These are phyloP conservation scores for Neria commutata DNA, from an alignment of 2,888 invertebrate genomes.

Conservation along the genomic window DNA sequence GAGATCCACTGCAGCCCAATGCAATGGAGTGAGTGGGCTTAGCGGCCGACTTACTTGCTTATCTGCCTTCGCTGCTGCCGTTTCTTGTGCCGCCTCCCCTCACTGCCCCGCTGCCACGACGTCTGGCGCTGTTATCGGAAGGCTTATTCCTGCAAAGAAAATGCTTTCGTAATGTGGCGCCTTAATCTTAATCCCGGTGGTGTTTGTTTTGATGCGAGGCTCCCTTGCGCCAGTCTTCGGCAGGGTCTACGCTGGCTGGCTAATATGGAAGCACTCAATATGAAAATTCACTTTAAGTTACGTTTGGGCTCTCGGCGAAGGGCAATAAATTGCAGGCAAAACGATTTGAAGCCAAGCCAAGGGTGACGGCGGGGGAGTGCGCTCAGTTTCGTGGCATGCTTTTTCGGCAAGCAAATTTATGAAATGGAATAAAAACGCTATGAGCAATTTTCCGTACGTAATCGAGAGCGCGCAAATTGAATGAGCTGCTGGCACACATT, in stretches of 20 bases:
- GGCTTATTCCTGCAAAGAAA: not conserved
- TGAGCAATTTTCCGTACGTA: too few relatives aligned
- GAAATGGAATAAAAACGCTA: too few relatives aligned
- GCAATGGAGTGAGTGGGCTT: not conserved
- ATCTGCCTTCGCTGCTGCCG: not conserved
- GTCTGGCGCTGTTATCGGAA: not conserved
- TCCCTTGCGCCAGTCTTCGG: not conserved
- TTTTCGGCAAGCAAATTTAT: too few relatives aligned
- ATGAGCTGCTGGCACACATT: not conserved
- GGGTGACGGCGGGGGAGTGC: too few relatives aligned
- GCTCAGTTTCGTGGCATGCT: too few relatives aligned
- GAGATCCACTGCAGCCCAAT: conserved; percentile 1
- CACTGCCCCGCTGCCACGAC: too few relatives aligned
- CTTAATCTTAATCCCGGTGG: not conserved
- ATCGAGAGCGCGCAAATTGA: not conserved
- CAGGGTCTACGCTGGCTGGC: not conserved
- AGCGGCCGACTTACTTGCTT: not conserved
- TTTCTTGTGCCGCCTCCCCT: not conserved
- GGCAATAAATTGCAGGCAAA: too few relatives aligned
- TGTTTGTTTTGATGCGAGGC: not conserved
- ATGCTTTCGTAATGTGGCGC: not conserved
- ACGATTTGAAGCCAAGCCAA: too few relatives aligned
- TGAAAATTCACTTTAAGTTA: too few relatives aligned
- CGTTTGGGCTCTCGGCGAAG: not conserved
- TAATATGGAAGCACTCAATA: not conserved